A percentile compares a stretch with the other conserved stretches of the same genome.
These are phyloP conservation scores for Crematogaster levior DNA, from an alignment of 2,888 invertebrate genomes.

Conservation along the genomic window DNA sequence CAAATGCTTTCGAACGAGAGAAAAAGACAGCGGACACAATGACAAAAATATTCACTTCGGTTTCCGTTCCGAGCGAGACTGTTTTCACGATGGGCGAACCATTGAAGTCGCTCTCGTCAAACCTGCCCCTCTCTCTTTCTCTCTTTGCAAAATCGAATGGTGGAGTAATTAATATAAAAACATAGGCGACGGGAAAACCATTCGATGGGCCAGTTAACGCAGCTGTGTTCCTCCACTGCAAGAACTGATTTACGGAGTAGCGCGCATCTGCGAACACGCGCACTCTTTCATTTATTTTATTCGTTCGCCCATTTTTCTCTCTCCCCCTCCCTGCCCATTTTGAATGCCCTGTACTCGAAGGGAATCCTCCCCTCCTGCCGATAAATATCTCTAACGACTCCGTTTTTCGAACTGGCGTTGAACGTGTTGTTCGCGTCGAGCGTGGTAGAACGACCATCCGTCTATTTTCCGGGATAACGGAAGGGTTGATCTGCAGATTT, in stretches of 20 bases:
- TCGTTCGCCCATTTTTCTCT: neutral
- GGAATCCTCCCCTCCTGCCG: neutral
- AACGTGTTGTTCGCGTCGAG: neutral
- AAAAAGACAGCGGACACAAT: neutral
- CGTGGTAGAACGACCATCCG: neutral
- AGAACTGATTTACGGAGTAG: conserved; percentile 57
- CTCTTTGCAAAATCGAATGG: conserved; percentile 60
- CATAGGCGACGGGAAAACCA: conserved; percentile 52
- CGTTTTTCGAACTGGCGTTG: conserved; percentile 6
- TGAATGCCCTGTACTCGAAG: neutral
- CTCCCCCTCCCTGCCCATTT: neutral
- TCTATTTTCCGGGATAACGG: neutral
- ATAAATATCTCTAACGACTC: conserved; percentile 40
- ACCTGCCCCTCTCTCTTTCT: neutral
- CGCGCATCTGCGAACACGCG: conserved; percentile 40
- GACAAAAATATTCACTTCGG: conserved; percentile 23
- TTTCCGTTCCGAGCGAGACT: conserved; percentile 27
- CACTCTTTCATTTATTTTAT: conserved; percentile 39
- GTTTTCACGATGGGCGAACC: conserved; percentile 38
- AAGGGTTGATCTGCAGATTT: neutral
- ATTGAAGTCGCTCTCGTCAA: neutral
- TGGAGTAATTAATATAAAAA: conserved; percentile 70
- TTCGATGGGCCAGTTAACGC: conserved; percentile 26
- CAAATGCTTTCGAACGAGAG: neutral
- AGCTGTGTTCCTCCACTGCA: conserved; percentile 42